Conservation (phyloP, 2,888 invertebrate species). For the Tineola bisselliella region DNA sequence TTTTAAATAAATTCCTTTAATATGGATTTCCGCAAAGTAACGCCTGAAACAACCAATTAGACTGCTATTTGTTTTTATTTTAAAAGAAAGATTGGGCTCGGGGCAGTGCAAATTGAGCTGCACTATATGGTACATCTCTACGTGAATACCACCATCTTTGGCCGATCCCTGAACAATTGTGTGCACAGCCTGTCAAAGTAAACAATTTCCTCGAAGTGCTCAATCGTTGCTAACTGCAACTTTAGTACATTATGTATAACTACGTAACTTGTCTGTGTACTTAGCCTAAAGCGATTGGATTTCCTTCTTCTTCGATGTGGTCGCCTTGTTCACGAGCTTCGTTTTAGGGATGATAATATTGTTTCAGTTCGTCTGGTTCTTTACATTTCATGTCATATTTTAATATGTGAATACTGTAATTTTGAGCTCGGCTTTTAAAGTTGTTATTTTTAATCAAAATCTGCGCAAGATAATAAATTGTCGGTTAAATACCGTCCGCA, state of each 20-base stretch:
- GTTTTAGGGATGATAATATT: not conserved
- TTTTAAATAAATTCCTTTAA: no score
- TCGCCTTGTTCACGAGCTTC: not conserved
- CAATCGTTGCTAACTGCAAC: conserved; percentile 8
- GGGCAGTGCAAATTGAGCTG: not conserved
- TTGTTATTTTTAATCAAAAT: not conserved
- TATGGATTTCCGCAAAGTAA: no score
- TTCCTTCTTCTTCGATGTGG: not conserved
- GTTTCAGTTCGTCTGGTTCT: no score
- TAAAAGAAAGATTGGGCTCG: not conserved
- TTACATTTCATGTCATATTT: no score
- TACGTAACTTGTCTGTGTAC: not conserved
- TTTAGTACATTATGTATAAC: conserved; percentile 6
- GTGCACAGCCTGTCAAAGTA: conserved; percentile 7
- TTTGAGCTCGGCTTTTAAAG: not conserved
- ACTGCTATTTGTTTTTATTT: no score
- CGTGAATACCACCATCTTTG: not conserved
- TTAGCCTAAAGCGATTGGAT: not conserved
- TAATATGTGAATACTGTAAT: not conserved
- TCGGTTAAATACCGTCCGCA: not conserved
- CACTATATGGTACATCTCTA: not conserved
- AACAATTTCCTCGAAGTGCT: conserved; percentile 9
- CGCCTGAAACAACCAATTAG: no score
- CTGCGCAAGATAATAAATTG: not conserved
- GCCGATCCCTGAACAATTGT: not conserved